phyloP scores from a whole-genome alignment of 1,140 invertebrate genomes.

The Dolichoris vasculosae region DNA sequence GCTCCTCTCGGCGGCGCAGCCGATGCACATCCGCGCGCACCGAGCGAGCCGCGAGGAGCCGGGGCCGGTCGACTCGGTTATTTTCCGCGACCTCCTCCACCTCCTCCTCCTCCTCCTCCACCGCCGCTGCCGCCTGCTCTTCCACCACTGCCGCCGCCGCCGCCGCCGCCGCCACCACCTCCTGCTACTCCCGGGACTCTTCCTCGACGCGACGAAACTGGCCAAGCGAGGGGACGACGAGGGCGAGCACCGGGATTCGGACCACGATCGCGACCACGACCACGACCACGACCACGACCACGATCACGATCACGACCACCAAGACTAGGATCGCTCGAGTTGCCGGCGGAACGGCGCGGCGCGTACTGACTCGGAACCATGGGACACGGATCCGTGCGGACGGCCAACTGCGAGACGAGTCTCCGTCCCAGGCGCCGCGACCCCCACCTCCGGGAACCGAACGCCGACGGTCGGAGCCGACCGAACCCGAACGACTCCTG shows the following conservation, averaged over 20 bases:
- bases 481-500: neutral
- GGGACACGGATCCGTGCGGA: neutral
- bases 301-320: too few species aligned
- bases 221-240: neutral
- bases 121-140: neutral
- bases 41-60: neutral
- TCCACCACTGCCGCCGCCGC: neutral
- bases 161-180: neutral
- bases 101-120: neutral
- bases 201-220: neutral
- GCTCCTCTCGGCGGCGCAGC: neutral
- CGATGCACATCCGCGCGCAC: neutral
- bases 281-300: too few species aligned
- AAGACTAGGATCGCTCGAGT: constrained; percentile 24
- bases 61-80: constrained; percentile 36
- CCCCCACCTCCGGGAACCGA: neutral
- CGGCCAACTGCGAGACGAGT: neutral
- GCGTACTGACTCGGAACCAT: constrained; percentile 64
- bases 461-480: neutral
- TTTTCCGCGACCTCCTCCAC: constrained; percentile 14
- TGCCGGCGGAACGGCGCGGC: constrained; percentile 70
- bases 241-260: too few species aligned
- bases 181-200: neutral
- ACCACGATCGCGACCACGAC: too few species aligned
- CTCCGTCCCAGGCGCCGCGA: neutral